phyloP scores from a whole-genome alignment of 2,797 vertebrate species.

The Enteromius anoplus region DNA sequence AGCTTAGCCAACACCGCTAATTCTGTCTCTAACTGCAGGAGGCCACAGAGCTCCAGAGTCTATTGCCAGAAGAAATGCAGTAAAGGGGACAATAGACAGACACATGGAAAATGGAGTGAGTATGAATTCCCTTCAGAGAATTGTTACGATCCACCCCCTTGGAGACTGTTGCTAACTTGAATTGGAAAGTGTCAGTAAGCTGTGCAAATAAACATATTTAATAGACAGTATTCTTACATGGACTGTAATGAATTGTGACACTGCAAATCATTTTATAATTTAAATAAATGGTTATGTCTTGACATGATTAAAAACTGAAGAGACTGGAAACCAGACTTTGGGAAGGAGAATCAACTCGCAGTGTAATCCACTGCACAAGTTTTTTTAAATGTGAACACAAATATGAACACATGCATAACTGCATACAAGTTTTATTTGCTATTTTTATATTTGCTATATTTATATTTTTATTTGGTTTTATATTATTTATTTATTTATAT shows the following conservation, averaged over 20 bases:
- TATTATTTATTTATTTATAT: background rate
- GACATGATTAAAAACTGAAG: background rate
- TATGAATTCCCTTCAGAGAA: slow-evolving; percentile 2
- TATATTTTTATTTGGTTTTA: too few relatives aligned
- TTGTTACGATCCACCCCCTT: background rate
- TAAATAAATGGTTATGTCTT: background rate
- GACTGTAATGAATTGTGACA: background rate
- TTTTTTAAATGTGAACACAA: background rate
- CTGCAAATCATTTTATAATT: background rate
- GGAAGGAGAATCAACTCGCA: background rate
- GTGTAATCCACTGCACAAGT: background rate
- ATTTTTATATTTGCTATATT: too few relatives aligned
- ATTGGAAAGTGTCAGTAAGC: background rate
- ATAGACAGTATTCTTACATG: background rate
- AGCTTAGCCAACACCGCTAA: background rate
- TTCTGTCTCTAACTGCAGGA: slow-evolving; percentile 61
- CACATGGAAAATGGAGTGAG: slow-evolving; percentile 84
- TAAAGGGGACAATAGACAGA: slow-evolving; percentile 77
- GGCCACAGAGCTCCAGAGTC: slow-evolving; percentile 79
- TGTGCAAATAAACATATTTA: background rate
- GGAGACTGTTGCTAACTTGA: background rate
- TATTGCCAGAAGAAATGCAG: slow-evolving; percentile 79
- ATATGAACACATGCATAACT: background rate
- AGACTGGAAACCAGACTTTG: background rate
- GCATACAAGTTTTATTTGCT: background rate